Evolutionary conservation across 2,797 vertebrate species (phyloP), one percentile per base, ranked within the genome.

Genomic region (Leptatherina wallacei): DNA sequence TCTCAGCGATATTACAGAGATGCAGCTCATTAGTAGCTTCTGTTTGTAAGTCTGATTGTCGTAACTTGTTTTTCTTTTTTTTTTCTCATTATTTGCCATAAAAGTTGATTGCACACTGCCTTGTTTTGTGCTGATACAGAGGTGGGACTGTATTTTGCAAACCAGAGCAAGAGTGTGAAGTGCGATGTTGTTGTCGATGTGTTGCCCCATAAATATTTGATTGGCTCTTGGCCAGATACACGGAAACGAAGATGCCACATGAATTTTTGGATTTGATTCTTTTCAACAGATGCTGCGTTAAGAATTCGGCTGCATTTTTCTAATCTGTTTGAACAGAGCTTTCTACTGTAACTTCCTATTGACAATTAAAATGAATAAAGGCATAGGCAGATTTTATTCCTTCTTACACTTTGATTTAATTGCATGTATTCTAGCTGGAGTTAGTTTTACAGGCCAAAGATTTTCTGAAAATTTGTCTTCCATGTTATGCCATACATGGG

Each of bases 141-240:
- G 29, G 27, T 58, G 42, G 13, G 10, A 20, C 32, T 6, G 22
- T 49, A 35, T 58, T 71, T 68, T 69, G 22, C 40, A 18, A 22
- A 3, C 10, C 27, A 51, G 49, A 4, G 57, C 8, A 64, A 77
- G 77, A 66, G 69, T 16, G 5, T 75, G 5, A 70, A 65, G 44
- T 61, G 44, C n/a, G 35, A 32, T 11, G 6, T 29, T 66, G 40
- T 16, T 29, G 33, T 75, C 78, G 6, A 13, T 24, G 22, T 68
- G 55, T 72, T 65, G 27, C 47, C 13, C 3, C 10, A 44, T 71
- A 47, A 71, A 79, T 77, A 73, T 68, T 68, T 82, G 18, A 75
- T 44, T 10, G 0, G 12, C 32, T 64, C 52, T 35, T 42, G 66
- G 47, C 71, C 62, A 59, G 32, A 32, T 33, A 29, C 33, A 35